phyloP scores from a whole-genome alignment of 2,113 vertebrate species.

The Proterorhinus semilunaris region DNA sequence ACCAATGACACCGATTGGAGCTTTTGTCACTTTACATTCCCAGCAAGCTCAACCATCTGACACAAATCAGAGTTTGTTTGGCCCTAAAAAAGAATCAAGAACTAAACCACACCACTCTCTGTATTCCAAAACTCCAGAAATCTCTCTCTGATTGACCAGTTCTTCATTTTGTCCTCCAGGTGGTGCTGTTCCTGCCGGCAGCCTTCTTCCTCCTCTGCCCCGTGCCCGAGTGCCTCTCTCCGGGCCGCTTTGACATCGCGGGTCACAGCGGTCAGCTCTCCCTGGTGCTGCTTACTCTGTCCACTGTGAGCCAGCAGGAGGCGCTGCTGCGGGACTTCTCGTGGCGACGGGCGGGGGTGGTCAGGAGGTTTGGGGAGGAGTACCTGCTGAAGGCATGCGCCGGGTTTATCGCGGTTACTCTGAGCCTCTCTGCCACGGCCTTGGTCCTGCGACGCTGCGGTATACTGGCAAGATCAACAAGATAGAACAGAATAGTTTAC shows the following conservation, averaged over 20 bases:
- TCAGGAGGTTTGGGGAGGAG: constrained; percentile 70
- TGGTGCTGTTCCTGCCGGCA: constrained; percentile 82
- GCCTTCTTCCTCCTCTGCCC: constrained; percentile 88
- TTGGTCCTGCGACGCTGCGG: constrained; percentile 56
- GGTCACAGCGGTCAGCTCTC: constrained; percentile 86
- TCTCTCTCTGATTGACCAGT: neutral
- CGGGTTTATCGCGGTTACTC: constrained; percentile 77
- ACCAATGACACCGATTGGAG: no score
- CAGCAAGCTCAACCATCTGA: no score
- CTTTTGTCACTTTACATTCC: no score
- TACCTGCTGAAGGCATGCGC: constrained; percentile 72
- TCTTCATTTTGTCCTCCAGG: constrained; percentile 27
- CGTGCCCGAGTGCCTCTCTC: constrained; percentile 82
- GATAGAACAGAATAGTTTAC: neutral
- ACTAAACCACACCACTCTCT: no score
- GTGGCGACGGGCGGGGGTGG: constrained; percentile 76
- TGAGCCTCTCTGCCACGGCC: constrained; percentile 77
- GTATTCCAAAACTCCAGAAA: neutral
- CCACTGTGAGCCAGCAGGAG: constrained; percentile 85
- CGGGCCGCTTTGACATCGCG: constrained; percentile 81
- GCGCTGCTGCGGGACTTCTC: constrained; percentile 85
- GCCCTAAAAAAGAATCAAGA: no score
- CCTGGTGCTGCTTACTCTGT: constrained; percentile 81
- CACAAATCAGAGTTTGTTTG: no score
- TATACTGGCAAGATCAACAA: no score